Conservation (phyloP, 2,113 vertebrate genomes). For the Mesembrinibis cayennensis region DNA sequence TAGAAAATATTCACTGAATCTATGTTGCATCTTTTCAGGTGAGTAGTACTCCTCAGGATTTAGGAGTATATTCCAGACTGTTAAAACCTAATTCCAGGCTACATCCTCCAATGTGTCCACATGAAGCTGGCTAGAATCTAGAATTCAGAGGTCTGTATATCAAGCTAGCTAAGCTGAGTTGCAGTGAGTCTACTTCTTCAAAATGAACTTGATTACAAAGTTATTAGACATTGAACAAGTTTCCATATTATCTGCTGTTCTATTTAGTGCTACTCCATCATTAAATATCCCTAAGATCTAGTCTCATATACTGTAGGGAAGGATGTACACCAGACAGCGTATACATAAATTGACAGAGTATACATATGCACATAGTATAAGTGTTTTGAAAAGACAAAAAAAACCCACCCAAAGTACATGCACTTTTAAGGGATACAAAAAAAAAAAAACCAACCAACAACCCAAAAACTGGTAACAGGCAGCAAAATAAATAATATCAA, state of each 20-base stretch:
- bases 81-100: background rate
- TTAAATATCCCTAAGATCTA: background rate
- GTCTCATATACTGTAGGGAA: background rate
- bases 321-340: background rate
- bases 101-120: background rate
- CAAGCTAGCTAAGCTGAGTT: background rate
- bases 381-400: background rate
- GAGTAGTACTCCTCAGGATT: background rate
- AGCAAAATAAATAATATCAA: background rate
- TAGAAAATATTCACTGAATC: background rate
- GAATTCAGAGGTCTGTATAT: background rate
- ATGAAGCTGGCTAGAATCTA: background rate
- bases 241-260: background rate
- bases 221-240: background rate
- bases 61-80: background rate
- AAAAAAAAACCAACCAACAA: too few species aligned
- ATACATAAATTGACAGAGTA: background rate
- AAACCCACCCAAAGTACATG: background rate
- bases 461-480: rapidly evolving
- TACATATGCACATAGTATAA: rapidly evolving
- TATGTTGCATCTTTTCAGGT: background rate
- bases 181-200: background rate
- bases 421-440: background rate
- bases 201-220: background rate
- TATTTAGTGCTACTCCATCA: too few species aligned